These are phyloP conservation scores for Manis javanica DNA, from an alignment of 2,797 vertebrate species.

Conservation along the genomic window DNA sequence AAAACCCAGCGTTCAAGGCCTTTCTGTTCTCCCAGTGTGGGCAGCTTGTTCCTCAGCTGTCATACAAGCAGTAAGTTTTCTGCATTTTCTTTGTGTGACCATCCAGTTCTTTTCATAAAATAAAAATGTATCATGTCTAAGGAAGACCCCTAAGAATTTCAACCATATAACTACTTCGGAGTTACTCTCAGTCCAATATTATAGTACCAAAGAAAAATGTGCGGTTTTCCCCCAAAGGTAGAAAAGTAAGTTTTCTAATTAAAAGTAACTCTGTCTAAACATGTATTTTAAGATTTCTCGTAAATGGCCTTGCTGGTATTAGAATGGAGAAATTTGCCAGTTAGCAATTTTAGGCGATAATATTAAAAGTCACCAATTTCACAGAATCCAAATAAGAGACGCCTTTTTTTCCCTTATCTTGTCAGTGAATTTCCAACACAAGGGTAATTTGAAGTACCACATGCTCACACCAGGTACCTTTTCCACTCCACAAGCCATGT, in stretches of 20 bases:
- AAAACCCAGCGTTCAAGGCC: background rate
- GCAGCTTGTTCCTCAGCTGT: background rate
- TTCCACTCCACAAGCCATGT: background rate
- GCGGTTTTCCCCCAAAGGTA: background rate
- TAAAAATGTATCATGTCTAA: background rate
- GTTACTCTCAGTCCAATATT: background rate
- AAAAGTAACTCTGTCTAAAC: constrained; percentile 41
- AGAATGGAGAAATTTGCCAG: background rate
- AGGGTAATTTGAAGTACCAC: background rate
- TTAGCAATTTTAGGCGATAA: background rate
- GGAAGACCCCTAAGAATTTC: constrained; percentile 23
- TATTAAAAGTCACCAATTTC: background rate
- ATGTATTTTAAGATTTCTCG: constrained; percentile 5
- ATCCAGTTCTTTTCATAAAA: constrained; percentile 10
- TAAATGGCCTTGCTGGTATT: background rate
- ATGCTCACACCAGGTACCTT: background rate
- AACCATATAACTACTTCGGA: background rate
- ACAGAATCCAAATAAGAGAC: background rate
- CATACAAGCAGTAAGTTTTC: background rate
- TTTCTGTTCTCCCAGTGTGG: background rate
- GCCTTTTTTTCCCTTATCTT: background rate
- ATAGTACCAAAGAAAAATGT: constrained; percentile 27
- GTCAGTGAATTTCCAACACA: background rate
- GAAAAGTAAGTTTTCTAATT: constrained; percentile 15
- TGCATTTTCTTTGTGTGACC: background rate